Percentiles rank a stretch among this genome's conserved stretches.
These are phyloP conservation scores for Zhengitettix transpicula DNA, from an alignment of 2,888 invertebrate species.

Conservation along the genomic window DNA sequence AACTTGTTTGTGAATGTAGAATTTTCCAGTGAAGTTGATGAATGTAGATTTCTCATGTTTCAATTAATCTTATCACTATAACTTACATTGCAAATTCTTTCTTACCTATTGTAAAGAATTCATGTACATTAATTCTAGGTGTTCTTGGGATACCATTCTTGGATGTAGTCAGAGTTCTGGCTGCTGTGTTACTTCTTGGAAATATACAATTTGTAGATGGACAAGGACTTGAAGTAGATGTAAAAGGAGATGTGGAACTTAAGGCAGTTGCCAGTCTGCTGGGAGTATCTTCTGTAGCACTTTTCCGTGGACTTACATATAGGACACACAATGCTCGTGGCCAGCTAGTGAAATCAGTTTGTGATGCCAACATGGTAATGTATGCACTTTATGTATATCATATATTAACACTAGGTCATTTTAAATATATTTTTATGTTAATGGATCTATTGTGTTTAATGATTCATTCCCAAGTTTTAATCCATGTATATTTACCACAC, in stretches of 20 bases:
- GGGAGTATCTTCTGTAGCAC: constrained; percentile 54
- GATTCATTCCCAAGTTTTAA: background rate
- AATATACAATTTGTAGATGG: constrained; percentile 81
- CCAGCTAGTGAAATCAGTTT: constrained; percentile 61
- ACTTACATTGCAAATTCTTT: too few relatives aligned
- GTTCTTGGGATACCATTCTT: constrained; percentile 85
- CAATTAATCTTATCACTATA: too few relatives aligned
- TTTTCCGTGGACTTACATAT: constrained; percentile 68
- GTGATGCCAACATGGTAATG: constrained; percentile 60
- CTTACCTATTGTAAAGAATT: too few relatives aligned
- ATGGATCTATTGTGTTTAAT: background rate
- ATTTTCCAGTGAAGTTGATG: too few relatives aligned
- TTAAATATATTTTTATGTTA: background rate
- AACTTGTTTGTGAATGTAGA: too few relatives aligned
- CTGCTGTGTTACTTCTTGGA: constrained; percentile 78
- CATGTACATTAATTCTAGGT: constrained; percentile 23
- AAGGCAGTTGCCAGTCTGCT: constrained; percentile 73
- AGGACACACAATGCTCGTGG: constrained; percentile 64
- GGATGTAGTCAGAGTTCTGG: constrained; percentile 81
- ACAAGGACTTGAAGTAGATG: constrained; percentile 53
- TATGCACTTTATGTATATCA: background rate
- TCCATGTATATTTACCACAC: background rate
- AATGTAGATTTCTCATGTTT: too few relatives aligned
- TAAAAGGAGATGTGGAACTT: constrained; percentile 66
- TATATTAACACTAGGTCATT: background rate